phyloP scores from a whole-genome alignment of 2,888 invertebrate species.

The Eledona agricola region DNA sequence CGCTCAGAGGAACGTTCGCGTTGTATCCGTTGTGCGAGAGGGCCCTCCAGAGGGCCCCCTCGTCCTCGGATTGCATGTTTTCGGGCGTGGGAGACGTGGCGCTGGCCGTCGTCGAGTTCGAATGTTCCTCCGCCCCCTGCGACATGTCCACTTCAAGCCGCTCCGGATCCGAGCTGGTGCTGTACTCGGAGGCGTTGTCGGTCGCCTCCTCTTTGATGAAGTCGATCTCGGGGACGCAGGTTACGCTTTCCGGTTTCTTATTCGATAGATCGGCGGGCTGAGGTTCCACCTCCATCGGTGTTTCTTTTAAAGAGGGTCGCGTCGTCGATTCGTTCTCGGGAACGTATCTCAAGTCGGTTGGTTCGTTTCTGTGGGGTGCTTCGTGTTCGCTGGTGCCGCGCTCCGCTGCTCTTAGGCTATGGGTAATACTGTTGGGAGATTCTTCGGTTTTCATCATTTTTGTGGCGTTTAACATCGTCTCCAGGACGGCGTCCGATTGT shows the following conservation, averaged over 20 bases:
- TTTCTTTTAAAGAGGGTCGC: conserved; percentile 31
- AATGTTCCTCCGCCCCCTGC: conserved; percentile 60
- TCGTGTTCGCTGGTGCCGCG: conserved; percentile 39
- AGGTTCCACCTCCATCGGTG: too few relatives aligned
- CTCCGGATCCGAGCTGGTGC: conserved; percentile 79
- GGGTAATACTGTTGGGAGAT: conserved; percentile 46
- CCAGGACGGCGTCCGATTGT: conserved; percentile 68
- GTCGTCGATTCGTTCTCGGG: conserved; percentile 25
- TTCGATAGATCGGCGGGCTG: conserved; percentile 61
- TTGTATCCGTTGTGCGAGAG: conserved; percentile 68
- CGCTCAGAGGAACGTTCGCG: conserved; percentile 62
- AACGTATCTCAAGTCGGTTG: conserved; percentile 26
- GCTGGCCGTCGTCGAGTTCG: conserved; percentile 59
- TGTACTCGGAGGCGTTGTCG: conserved; percentile 64
- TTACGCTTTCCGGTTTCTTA: conserved; percentile 58
- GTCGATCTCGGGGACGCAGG: conserved; percentile 60
- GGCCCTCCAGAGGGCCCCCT: conserved; percentile 67
- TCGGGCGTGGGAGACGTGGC: conserved; percentile 59
- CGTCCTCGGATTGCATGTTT: conserved; percentile 47
- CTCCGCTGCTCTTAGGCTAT: conserved; percentile 44
- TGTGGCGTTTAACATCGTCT: conserved; percentile 66
- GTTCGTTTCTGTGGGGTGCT: conserved; percentile 27
- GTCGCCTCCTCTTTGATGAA: conserved; percentile 58
- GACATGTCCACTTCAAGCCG: conserved; percentile 77
- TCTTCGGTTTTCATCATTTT: conserved; percentile 50